phyloP scores from a whole-genome alignment of 2,888 invertebrate species.

The Cylloceria caligata region DNA sequence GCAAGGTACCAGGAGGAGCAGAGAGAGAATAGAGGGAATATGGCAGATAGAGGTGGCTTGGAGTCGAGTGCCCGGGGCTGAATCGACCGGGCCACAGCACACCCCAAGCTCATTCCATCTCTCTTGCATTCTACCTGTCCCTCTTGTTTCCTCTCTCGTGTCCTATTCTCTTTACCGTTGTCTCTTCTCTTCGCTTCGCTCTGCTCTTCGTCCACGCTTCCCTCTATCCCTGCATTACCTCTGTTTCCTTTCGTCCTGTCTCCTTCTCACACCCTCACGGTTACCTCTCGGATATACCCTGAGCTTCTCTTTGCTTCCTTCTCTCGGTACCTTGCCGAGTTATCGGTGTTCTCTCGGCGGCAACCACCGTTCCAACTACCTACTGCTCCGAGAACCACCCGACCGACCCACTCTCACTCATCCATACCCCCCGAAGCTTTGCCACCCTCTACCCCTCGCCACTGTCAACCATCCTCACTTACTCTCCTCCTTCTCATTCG shows the following conservation, averaged over 20 bases:
- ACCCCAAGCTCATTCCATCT: constrained; percentile 73
- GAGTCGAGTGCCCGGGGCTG: constrained; percentile 84
- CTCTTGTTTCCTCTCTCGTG: constrained; percentile 54
- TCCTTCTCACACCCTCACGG: constrained; percentile 36
- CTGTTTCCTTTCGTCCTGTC: constrained; percentile 43
- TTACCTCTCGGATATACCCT: constrained; percentile 27
- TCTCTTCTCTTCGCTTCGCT: constrained; percentile 67
- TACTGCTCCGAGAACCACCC: constrained; percentile 59
- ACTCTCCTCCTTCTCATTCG: constrained; percentile 57
- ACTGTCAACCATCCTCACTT: constrained; percentile 43
- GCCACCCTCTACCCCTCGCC: constrained; percentile 50
- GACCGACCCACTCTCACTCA: constrained; percentile 40
- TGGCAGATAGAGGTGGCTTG: constrained; percentile 83
- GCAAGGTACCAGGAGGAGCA: constrained; percentile 77
- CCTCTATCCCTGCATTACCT: constrained; percentile 19
- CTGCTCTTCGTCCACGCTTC: constrained; percentile 62
- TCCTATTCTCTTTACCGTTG: constrained; percentile 65
- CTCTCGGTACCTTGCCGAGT: constrained; percentile 58
- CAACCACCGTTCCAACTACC: constrained; percentile 58
- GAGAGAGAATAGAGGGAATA: constrained; percentile 81
- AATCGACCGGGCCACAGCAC: constrained; percentile 82
- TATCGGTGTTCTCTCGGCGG: constrained; percentile 59
- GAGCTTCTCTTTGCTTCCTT: constrained; percentile 54
- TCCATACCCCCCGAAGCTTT: constrained; percentile 51
- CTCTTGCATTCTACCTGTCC: constrained; percentile 60